phyloP scores from a whole-genome alignment of 2,113 vertebrate genomes.

The Cynopterus brachyotis region DNA sequence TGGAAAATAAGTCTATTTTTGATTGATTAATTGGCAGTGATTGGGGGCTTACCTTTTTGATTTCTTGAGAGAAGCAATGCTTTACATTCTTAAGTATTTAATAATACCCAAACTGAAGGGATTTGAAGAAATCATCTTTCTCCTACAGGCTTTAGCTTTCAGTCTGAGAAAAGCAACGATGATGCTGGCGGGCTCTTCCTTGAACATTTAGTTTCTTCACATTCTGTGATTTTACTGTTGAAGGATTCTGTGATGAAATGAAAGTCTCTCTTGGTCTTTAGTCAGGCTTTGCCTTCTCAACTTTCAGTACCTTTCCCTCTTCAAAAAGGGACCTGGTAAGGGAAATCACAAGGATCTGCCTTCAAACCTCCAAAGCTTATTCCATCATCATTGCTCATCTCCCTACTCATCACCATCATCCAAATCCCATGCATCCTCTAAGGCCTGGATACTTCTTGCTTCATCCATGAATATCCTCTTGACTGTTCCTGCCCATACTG shows the following conservation, averaged over 20 bases:
- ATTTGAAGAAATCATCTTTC: not conserved
- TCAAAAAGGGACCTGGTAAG: not conserved
- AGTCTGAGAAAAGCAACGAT: not conserved
- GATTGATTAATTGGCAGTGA: not conserved
- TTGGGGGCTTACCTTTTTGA: not conserved
- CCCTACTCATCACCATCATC: not conserved
- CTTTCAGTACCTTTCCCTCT: not conserved
- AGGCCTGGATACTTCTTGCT: not conserved
- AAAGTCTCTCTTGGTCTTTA: not conserved
- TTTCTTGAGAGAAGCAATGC: not conserved
- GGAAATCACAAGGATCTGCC: not conserved
- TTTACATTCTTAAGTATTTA: constrained; percentile 2
- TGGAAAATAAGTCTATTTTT: constrained; percentile 5
- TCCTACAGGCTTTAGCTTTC: not conserved
- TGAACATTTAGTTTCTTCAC: not conserved
- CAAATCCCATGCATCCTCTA: not conserved
- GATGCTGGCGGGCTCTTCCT: not conserved
- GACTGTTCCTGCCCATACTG: not conserved
- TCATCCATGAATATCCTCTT: not conserved
- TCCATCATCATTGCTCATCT: not conserved
- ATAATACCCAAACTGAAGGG: not conserved
- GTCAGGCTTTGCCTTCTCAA: not conserved
- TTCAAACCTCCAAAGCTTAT: not conserved
- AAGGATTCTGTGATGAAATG: not conserved
- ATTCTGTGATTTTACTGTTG: not conserved